Conservation (phyloP, 2,888 invertebrate genomes). For the Pollenia amentaria region DNA sequence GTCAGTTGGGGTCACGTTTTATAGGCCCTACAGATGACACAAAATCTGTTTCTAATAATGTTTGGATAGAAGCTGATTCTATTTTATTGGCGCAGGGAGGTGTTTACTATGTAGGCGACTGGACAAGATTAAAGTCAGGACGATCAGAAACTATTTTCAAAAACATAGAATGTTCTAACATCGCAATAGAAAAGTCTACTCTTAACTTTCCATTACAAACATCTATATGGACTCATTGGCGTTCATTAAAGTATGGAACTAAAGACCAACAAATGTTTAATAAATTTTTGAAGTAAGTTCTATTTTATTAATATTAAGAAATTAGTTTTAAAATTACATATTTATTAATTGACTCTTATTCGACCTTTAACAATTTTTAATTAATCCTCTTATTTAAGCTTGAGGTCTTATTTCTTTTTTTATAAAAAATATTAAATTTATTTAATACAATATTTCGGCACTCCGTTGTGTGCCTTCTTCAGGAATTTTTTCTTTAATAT, state of each 20-base stretch:
- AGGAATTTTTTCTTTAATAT: too few relatives aligned
- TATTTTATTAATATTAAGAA: too few relatives aligned
- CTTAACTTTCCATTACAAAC: constrained; percentile 79
- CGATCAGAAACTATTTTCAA: constrained; percentile 79
- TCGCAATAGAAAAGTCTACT: constrained; percentile 77
- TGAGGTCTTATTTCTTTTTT: too few relatives aligned
- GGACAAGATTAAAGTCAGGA: constrained; percentile 79
- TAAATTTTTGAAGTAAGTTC: constrained; percentile 82
- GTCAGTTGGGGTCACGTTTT: constrained; percentile 81
- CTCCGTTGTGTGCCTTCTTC: too few relatives aligned
- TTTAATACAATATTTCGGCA: too few relatives aligned
- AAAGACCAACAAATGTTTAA: constrained; percentile 80
- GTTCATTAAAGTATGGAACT: constrained; percentile 77
- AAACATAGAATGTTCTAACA: constrained; percentile 77
- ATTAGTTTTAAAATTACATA: too few relatives aligned
- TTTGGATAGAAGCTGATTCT: constrained; percentile 82
- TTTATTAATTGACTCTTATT: too few relatives aligned
- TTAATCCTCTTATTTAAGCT: too few relatives aligned
- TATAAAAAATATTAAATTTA: too few relatives aligned
- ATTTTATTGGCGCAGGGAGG: constrained; percentile 83
- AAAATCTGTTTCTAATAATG: constrained; percentile 74
- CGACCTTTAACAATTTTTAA: too few relatives aligned
- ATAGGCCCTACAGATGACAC: constrained; percentile 80
- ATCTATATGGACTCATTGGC: constrained; percentile 84
- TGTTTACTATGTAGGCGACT: constrained; percentile 84